phyloP scores from a whole-genome alignment of 2,888 invertebrate species.

The Leptarthrus brevirostris region DNA sequence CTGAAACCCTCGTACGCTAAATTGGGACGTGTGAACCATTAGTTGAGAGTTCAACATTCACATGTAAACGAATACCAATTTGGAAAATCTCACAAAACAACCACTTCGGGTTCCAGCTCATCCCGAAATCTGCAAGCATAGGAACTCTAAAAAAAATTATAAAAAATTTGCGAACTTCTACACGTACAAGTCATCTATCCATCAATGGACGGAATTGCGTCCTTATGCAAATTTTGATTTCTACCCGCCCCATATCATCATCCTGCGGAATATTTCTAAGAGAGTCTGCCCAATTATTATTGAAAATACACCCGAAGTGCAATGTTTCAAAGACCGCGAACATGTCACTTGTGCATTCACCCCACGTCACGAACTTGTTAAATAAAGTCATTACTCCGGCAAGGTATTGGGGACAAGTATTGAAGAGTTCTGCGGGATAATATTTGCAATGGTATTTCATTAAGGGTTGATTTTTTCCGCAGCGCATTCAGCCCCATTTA shows the following conservation, averaged over 20 bases:
- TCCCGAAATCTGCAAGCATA: too few relatives aligned
- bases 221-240: slow-evolving; percentile 4
- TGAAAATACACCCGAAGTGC: slow-evolving; percentile 3
- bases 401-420: slow-evolving; percentile 13
- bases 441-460: slow-evolving; percentile 10
- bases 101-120: too few relatives aligned
- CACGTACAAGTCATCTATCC: neutral
- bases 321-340: neutral
- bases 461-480: neutral
- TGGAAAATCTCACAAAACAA: too few relatives aligned
- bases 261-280: neutral
- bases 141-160: too few relatives aligned
- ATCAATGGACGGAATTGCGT: neutral
- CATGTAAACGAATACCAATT: too few relatives aligned
- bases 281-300: slow-evolving; percentile 11
- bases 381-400: slow-evolving; percentile 13
- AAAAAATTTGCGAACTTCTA: too few relatives aligned
- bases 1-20: too few relatives aligned
- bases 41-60: too few relatives aligned
- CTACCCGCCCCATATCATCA: neutral
- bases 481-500: neutral
- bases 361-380: slow-evolving; percentile 14
- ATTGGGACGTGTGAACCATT: too few relatives aligned
- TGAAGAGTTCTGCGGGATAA: slow-evolving; percentile 3
- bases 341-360: slow-evolving; percentile 9